These are phyloP conservation scores for Parasteatoda tepidariorum DNA, from an alignment of 1,140 invertebrate genomes.

Conservation along the genomic window DNA sequence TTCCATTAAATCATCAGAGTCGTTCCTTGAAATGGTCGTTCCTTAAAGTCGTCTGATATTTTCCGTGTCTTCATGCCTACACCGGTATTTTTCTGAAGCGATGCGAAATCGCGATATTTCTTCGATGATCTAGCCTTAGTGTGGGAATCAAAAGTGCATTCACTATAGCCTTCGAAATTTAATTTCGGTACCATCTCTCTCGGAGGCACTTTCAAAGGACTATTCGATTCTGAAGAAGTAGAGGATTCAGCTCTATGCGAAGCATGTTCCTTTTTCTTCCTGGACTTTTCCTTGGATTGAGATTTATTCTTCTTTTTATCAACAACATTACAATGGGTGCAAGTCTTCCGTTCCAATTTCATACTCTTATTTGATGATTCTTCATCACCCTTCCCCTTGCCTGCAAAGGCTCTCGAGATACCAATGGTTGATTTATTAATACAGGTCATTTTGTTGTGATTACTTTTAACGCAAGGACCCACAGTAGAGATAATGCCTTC, in stretches of 20 bases:
- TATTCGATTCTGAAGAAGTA: not conserved
- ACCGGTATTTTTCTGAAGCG: too few species aligned
- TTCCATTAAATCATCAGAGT: too few species aligned
- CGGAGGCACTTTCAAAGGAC: not conserved
- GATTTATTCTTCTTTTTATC: not conserved
- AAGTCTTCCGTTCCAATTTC: slow-evolving; percentile 35
- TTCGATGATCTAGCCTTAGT: too few species aligned
- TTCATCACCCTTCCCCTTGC: slow-evolving; percentile 6
- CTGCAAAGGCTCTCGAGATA: not conserved
- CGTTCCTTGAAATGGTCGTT: too few species aligned
- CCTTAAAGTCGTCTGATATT: too few species aligned
- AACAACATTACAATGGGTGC: not conserved
- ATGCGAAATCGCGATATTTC: too few species aligned
- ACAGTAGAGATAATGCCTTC: too few species aligned
- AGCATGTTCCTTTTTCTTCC: not conserved
- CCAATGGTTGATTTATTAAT: not conserved
- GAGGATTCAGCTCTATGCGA: not conserved
- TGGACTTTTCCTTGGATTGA: not conserved
- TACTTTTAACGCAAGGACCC: too few species aligned
- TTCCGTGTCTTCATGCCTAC: too few species aligned
- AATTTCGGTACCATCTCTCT: not conserved
- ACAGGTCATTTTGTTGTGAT: too few species aligned
- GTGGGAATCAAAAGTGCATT: not conserved
- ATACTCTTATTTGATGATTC: slow-evolving; percentile 8
- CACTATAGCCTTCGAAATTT: not conserved